A percentile compares a stretch with the other conserved stretches of the same genome.
These are phyloP conservation scores for Dryobotodes eremita DNA, from an alignment of 2,888 invertebrate species.

Conservation along the genomic window DNA sequence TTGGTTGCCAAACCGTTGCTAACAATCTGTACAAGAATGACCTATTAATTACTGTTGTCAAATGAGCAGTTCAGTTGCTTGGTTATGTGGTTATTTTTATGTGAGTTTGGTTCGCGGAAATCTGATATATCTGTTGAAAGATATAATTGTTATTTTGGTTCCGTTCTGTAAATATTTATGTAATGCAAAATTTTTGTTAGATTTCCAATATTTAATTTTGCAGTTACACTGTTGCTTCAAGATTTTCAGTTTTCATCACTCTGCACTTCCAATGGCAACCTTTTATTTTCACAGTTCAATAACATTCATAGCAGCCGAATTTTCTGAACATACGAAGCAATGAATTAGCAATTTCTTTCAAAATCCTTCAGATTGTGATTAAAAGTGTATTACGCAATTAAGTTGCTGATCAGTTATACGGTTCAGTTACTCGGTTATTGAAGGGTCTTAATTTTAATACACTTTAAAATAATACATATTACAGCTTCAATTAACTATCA, in stretches of 20 bases:
- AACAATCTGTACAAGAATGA: constrained; percentile 61
- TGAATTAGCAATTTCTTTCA: no score
- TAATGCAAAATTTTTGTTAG: neutral
- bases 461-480: no score
- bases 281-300: no score
- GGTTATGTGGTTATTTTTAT: constrained; percentile 50
- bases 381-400: no score
- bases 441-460: no score
- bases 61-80: constrained; percentile 54
- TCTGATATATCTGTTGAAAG: constrained; percentile 29
- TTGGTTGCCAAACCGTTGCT: constrained; percentile 74
- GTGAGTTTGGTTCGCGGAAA: constrained; percentile 22
- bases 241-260: neutral
- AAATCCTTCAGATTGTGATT: no score
- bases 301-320: no score
- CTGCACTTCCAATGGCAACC: no score
- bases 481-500: no score
- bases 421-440: no score
- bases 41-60: constrained; percentile 65
- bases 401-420: no score
- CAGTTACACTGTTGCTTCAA: neutral
- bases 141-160: neutral
- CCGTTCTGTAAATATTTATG: neutral
- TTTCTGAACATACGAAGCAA: no score
- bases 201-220: neutral